Conservation (phyloP, 23 tunicate species). For the Halocynthia roretzi region DNA sequence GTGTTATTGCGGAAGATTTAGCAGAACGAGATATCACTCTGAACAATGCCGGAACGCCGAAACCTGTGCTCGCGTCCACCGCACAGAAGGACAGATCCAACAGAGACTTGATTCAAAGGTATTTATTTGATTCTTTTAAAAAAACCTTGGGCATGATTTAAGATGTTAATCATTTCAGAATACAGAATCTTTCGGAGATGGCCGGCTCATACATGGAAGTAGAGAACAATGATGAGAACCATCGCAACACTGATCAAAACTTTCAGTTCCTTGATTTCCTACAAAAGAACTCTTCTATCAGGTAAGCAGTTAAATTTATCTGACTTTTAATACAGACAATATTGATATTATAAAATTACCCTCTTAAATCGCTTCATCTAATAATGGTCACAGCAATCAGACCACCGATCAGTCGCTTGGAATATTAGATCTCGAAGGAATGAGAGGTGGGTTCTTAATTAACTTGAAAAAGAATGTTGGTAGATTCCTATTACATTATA, state of each 20-base stretch:
- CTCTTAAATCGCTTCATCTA: constrained; percentile 1
- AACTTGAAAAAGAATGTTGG: not conserved
- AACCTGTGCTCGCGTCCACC: constrained; percentile 24
- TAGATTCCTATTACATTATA: not conserved
- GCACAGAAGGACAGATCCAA: constrained; percentile 10
- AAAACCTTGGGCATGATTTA: not conserved
- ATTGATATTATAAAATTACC: not conserved
- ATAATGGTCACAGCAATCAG: not conserved
- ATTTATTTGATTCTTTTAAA: not conserved
- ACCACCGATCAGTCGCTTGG: constrained; percentile 8
- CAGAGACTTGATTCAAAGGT: not conserved
- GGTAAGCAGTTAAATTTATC: not conserved
- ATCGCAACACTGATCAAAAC: not conserved
- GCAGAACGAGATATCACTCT: constrained; percentile 14
- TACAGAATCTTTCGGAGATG: constrained; percentile 19
- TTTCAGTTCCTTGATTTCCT: not conserved
- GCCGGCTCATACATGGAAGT: constrained; percentile 31
- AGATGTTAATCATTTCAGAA: constrained; percentile 2
- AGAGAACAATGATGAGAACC: not conserved
- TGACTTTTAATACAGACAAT: not conserved
- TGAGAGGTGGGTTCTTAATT: constrained; percentile 3
- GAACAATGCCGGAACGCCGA: not conserved
- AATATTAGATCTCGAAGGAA: constrained; percentile 9
- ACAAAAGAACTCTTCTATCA: not conserved
- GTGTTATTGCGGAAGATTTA: not conserved